These are phyloP conservation scores for Scaptomyza cyrtandrae DNA, from an alignment of 2,888 invertebrate genomes.

Conservation along the genomic window DNA sequence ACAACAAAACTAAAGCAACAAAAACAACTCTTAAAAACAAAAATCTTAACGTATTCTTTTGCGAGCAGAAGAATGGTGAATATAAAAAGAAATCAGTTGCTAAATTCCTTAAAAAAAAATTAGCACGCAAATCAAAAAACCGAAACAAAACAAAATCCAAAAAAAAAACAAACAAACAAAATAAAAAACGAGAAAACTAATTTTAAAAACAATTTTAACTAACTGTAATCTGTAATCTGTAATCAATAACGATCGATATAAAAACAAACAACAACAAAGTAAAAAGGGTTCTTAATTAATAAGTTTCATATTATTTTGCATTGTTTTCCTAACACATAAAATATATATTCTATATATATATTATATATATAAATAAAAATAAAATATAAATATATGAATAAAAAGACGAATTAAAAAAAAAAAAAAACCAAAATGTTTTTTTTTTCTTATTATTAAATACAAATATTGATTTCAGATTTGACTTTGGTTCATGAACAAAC, in stretches of 20 bases:
- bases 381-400: conserved; percentile 65
- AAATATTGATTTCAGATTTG: not conserved
- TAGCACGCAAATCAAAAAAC: conserved; percentile 39
- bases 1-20: no score
- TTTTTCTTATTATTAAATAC: not conserved
- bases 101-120: conserved; percentile 26
- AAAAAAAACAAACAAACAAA: conserved; percentile 13
- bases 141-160: conserved; percentile 1
- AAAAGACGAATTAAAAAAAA: conserved; percentile 56
- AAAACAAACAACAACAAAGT: conserved; percentile 1
- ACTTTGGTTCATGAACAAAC: no score
- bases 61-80: conserved; percentile 13
- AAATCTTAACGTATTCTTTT: conserved; percentile 22
- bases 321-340: conserved; percentile 74
- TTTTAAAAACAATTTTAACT: conserved; percentile 59
- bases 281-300: conserved; percentile 70
- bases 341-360: conserved; percentile 21
- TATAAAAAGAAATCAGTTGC: conserved; percentile 34
- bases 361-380: conserved; percentile 29
- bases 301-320: conserved; percentile 74
- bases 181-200: conserved; percentile 32
- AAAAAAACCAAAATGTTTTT: no score
- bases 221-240: conserved; percentile 64
- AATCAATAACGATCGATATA: conserved; percentile 56
- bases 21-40: not conserved